Evolutionary conservation across 1,140 invertebrate genomes (phyloP), one percentile per base, ranked within the genome.

Genomic region (Oppia nitens): DNA sequence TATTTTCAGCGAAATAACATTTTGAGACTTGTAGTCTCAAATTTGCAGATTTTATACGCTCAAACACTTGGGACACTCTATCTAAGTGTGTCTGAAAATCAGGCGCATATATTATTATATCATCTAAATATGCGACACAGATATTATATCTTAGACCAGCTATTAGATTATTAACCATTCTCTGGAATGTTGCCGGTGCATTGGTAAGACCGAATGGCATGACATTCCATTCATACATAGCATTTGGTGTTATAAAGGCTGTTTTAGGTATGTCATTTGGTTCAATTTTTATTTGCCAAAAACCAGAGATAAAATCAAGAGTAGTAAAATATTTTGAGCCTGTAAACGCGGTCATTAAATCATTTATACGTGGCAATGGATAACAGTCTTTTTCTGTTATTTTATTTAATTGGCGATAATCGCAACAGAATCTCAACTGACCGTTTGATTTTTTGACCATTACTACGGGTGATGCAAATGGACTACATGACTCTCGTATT

Each of bases 311-410:
- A n/a, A 64, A 54, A 60, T 64, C 62, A n/a, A 64, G 28, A 3
- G 24, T 17, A 0, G 47, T 48, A 26, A 61, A 61, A 11, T n/a
- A 52, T 21, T 28, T 51, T 29, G 23, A 26, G 3, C 32, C 29
- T 3, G 20, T 20, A 0, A 59, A 11, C 1, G 20, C 11, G 2
- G 45, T 3, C 0, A 59, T 6, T 3, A 40, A 9, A 12, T 62
- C 57, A 24, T 45, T 9, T n/a, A 78, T 74, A 3, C 66, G 51
- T 0, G 74, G 76, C 2, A 79, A 57, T 64, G 78, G 77, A 64
- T 72, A 80, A 45, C 61, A 66, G 64, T 79, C 76, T 53, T 66
- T 62, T 0, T 67, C 65, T 0, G 70, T 76, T 0, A 60, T 65
- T 53, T 14, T 4, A 63, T 76, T 75, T 9, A 76, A 55, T 9